A percentile compares a stretch with the other conserved stretches of the same genome.
Conservation (phyloP, 2,888 invertebrate species). For the Lypha dubia region DNA sequence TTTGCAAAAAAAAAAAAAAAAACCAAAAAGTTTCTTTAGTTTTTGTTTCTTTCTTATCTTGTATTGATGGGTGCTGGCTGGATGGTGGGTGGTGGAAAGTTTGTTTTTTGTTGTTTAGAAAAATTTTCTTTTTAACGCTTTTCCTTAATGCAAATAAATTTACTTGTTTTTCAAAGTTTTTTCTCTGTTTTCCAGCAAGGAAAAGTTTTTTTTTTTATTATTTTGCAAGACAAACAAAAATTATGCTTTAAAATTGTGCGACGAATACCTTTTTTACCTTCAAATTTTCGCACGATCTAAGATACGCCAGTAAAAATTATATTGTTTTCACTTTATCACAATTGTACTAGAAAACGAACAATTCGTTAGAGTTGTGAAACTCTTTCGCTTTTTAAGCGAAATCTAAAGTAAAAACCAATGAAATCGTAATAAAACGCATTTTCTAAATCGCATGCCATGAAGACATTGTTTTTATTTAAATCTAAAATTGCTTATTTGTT, state of each 20-base stretch:
- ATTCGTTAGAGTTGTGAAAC: slow-evolving; percentile 52
- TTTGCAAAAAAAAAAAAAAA: no score
- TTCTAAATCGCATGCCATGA: slow-evolving; percentile 57
- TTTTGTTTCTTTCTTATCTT: background rate
- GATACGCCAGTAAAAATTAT: slow-evolving; percentile 29
- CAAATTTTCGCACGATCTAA: slow-evolving; percentile 72
- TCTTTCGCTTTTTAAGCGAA: slow-evolving; percentile 69
- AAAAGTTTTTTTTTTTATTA: slow-evolving; percentile 21
- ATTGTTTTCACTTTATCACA: slow-evolving; percentile 66
- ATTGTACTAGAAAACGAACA: slow-evolving; percentile 36
- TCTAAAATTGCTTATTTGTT: slow-evolving; percentile 19
- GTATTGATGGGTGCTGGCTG: background rate
- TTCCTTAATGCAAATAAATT: slow-evolving; percentile 41
- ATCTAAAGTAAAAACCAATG: slow-evolving; percentile 50
- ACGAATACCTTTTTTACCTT: slow-evolving; percentile 51
- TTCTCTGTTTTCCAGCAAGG: slow-evolving; percentile 33
- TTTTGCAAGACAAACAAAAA: background rate
- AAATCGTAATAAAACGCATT: slow-evolving; percentile 70
- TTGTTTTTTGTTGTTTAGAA: slow-evolving; percentile 31
- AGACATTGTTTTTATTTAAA: slow-evolving; percentile 20
- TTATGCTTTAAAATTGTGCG: slow-evolving; percentile 48
- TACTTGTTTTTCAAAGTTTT: slow-evolving; percentile 42
- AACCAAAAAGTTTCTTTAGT: slow-evolving; percentile 47
- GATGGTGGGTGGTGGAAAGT: slow-evolving; percentile 66
- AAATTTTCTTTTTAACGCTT: slow-evolving; percentile 20